Percentiles rank a stretch among this genome's conserved stretches.
Evolutionary conservation across 1,140 invertebrate species (phyloP).

Genomic region (Triops longicaudatus): DNA sequence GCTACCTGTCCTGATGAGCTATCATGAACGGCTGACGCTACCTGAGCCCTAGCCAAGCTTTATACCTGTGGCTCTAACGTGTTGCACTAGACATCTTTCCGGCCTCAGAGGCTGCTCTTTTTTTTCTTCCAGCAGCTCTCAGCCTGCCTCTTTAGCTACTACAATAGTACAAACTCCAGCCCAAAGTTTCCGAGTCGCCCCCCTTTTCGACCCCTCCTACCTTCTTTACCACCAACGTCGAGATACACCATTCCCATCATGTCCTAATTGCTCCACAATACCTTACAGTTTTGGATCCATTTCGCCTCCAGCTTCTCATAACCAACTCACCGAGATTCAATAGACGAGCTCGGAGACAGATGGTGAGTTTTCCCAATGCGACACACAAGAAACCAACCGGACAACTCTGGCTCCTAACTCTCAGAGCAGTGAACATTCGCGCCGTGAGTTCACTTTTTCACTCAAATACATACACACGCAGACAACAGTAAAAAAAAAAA

Average conservation of each 20-base stretch:
- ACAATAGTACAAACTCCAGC: neutral
- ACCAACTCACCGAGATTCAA: neutral
- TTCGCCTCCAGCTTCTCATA: neutral
- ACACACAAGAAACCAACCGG: neutral
- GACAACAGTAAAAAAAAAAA: neutral
- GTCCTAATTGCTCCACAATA: constrained; percentile 8
- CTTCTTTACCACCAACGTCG: constrained; percentile 3
- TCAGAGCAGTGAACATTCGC: neutral
- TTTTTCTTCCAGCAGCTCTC: neutral
- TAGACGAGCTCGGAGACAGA: neutral
- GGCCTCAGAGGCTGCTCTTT: neutral
- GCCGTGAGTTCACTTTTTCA: neutral
- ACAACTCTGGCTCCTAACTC: neutral
- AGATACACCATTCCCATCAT: neutral
- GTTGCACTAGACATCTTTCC: constrained; percentile 1
- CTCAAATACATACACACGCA: neutral
- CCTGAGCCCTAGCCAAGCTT: neutral
- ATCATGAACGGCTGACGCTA: constrained; percentile 5
- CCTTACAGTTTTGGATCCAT: neutral
- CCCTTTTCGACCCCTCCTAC: neutral
- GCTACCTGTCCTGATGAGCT: constrained; percentile 14
- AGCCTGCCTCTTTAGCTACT: neutral
- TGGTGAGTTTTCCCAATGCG: neutral
- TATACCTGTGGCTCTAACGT: neutral
- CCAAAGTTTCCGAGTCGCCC: neutral